Evolutionary conservation across 2,797 vertebrate species (phyloP), one percentile per base, ranked within the genome.

Genomic region (Melanotaenia trifasciata): DNA sequence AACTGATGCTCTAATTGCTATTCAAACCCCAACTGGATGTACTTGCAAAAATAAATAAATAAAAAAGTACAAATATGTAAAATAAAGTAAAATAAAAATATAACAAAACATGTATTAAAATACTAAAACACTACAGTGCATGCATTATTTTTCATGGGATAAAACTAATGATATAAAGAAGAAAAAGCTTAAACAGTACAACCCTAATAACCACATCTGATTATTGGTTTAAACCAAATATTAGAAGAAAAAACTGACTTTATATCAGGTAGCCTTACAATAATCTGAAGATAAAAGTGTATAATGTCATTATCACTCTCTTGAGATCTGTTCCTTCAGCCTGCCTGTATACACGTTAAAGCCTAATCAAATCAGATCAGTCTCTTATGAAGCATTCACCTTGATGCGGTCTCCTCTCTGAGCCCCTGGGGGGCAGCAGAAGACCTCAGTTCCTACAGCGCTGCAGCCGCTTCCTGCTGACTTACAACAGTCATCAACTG

Each of bases 381-480:
- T 63, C 61, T 30, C 22, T 35, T 3, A 7, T 24, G 58, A 76
- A 18, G 74, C 62, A 35, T 6, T 22, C 18, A 10, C 40, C 47
- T 43, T 68, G 30, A 61, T 90, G 90, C 71, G 67, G 84, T 84
- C 64, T 54, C 81, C 74, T 20, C 24, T 54, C 7, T 6, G 13
- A 72, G 59, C 90, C 94, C 82, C 92, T 90, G 81, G 94, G 89
- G 94, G 93, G 94, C 94, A 94, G 93, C 93, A 94, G 82, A 92
- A 90, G 89, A 91, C 94, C 89, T 94, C 81, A 58, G 78, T 90
- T 87, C 64, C 74, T 57, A 84, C 88, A 76, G 78, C 1, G 4
- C 36, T 9, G 24, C 40, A 24, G 58, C 79, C 73, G 68, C 76
- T 84, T 78, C 62, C 5, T 20, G 47, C 73, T 82, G 84, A 86